phyloP scores from a whole-genome alignment of 2,113 vertebrate species.

The Mesitornis unicolor region DNA sequence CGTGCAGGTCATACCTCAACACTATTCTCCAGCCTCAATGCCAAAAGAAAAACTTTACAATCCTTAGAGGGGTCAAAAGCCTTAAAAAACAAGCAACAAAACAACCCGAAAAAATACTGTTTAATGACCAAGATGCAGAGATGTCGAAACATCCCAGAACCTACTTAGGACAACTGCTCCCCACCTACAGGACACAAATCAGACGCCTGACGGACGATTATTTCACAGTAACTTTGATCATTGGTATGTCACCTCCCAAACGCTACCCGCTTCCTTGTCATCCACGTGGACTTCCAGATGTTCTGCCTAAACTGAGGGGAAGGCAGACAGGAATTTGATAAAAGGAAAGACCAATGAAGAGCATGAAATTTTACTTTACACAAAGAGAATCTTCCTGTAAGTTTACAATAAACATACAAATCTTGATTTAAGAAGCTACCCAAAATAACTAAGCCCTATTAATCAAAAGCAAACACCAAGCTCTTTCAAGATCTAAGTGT shows the following conservation, averaged over 20 bases:
- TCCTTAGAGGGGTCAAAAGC: not conserved
- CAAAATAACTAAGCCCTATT: not conserved
- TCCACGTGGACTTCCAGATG: not conserved
- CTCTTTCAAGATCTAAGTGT: not conserved
- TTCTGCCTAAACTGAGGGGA: not conserved
- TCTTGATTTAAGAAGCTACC: not conserved
- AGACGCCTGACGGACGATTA: not conserved
- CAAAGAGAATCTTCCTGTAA: not conserved
- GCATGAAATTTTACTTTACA: not conserved
- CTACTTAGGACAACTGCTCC: not conserved
- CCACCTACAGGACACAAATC: not conserved
- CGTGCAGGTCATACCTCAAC: not conserved
- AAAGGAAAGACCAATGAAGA: not conserved
- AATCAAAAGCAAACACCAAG: fast-evolving
- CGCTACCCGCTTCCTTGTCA: not conserved
- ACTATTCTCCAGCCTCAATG: not conserved
- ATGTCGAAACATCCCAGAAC: not conserved
- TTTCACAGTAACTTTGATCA: not conserved
- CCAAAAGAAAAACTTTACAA: not conserved
- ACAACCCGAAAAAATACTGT: not conserved
- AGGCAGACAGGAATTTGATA: not conserved
- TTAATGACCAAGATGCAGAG: fast-evolving
- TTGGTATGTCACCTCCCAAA: not conserved
- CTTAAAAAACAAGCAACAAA: not conserved
- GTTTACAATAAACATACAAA: not conserved